phyloP scores from a whole-genome alignment of 1,140 invertebrate genomes.

The Popillia japonica region DNA sequence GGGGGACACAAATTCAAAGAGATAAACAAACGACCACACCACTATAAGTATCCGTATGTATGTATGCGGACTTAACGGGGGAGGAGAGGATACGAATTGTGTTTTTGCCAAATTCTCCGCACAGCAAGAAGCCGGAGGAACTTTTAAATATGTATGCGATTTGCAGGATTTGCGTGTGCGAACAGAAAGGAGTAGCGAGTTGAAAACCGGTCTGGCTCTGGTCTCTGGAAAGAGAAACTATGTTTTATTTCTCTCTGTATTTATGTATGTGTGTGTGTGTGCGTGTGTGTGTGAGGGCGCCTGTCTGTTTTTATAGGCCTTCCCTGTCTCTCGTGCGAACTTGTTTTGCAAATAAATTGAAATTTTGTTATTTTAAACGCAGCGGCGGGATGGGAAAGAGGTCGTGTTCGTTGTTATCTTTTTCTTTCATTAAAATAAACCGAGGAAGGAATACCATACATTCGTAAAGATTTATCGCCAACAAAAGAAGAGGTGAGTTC shows the following conservation, averaged over 20 bases:
- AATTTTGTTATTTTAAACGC: slow-evolving; percentile 42
- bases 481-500: not conserved
- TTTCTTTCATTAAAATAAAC: slow-evolving; percentile 39
- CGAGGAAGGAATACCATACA: not conserved
- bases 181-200: slow-evolving; percentile 21
- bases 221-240: not conserved
- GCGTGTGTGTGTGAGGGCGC: not conserved
- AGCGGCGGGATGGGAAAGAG: slow-evolving; percentile 16
- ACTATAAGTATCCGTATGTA: slow-evolving; percentile 28
- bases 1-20: slow-evolving; percentile 23
- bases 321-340: slow-evolving; percentile 31
- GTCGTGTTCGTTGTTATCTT: slow-evolving; percentile 23
- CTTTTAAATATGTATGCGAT: slow-evolving; percentile 43
- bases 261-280: not conserved
- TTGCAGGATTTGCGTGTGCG: slow-evolving; percentile 37
- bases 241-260: slow-evolving; percentile 22
- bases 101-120: slow-evolving; percentile 24
- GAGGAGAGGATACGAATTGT: not conserved
- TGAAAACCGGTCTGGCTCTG: not conserved
- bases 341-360: slow-evolving; percentile 44
- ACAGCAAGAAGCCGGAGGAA: not conserved
- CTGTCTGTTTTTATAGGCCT: slow-evolving; percentile 38
- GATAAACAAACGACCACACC: slow-evolving; percentile 26
- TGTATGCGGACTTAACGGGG: not conserved
- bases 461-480: not conserved